Conservation (phyloP, 2,113 vertebrate species). For the Cyanoliseus patagonus region DNA sequence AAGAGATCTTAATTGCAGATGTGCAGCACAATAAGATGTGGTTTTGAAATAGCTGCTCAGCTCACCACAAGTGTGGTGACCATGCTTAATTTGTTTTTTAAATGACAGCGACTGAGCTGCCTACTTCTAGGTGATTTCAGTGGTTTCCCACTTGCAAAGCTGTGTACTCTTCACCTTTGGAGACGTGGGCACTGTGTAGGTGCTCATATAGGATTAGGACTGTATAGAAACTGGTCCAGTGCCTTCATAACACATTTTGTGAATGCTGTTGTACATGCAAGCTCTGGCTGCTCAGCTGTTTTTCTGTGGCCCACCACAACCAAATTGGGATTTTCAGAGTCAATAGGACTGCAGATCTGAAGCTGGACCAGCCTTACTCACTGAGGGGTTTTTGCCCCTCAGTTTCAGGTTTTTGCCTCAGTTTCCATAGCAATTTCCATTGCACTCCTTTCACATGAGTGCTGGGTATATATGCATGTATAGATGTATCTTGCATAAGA, state of each 20-base stretch:
- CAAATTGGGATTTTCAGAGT: background rate
- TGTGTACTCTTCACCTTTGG: background rate
- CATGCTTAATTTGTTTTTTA: background rate
- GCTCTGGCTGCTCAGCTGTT: background rate
- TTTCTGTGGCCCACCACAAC: background rate
- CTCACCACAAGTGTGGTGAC: background rate
- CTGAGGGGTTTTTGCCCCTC: background rate
- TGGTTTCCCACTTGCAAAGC: background rate
- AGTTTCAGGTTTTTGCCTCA: background rate
- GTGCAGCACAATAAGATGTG: background rate
- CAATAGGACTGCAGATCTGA: background rate
- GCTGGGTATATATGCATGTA: accelerated
- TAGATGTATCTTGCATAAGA: background rate
- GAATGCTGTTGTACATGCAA: background rate
- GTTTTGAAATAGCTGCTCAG: background rate
- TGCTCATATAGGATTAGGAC: background rate
- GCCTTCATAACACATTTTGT: background rate
- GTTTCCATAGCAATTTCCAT: background rate
- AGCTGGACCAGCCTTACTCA: background rate
- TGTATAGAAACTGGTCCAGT: accelerated
- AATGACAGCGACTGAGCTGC: background rate
- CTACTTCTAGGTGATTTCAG: background rate
- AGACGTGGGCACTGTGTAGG: background rate
- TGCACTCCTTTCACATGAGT: background rate
- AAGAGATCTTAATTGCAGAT: background rate